phyloP scores from a whole-genome alignment of 1,140 invertebrate genomes.

The Lanistes nyassanus region DNA sequence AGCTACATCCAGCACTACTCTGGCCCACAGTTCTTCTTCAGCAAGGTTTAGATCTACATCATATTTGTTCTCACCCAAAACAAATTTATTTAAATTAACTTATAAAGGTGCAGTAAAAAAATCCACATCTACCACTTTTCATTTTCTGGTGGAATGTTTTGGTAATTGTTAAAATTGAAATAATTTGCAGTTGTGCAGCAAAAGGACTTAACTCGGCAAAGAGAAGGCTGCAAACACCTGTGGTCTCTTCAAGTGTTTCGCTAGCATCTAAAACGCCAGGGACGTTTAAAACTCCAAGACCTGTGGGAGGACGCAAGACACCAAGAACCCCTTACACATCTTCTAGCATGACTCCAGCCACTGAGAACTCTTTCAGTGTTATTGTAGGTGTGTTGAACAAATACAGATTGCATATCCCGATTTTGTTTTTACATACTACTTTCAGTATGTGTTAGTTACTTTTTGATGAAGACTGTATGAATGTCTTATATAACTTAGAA shows the following conservation, averaged over 20 bases:
- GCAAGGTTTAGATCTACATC: too few species aligned
- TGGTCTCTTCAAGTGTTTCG: background rate
- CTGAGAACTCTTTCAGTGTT: conserved; percentile 16
- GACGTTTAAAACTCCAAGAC: conserved; percentile 7
- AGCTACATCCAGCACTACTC: too few species aligned
- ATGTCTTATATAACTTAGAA: too few species aligned
- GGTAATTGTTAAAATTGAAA: background rate
- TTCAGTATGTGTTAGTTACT: too few species aligned
- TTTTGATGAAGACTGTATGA: too few species aligned
- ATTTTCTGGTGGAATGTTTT: background rate
- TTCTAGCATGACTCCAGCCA: conserved; percentile 13
- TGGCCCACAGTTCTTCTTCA: too few species aligned
- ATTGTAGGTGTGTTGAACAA: conserved; percentile 14
- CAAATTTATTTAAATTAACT: too few species aligned
- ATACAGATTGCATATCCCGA: too few species aligned
- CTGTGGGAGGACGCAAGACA: conserved; percentile 16
- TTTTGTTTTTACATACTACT: too few species aligned
- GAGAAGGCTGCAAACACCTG: background rate
- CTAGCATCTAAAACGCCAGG: conserved; percentile 4
- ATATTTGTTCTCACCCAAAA: too few species aligned
- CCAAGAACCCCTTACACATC: conserved; percentile 21
- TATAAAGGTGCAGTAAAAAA: too few species aligned
- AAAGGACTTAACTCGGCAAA: background rate
- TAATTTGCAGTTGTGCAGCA: background rate
- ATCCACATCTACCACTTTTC: background rate